Base-by-base conservation (phyloP, 2,888 invertebrate species). In the Synanthedon andrenaeformis region DNA sequence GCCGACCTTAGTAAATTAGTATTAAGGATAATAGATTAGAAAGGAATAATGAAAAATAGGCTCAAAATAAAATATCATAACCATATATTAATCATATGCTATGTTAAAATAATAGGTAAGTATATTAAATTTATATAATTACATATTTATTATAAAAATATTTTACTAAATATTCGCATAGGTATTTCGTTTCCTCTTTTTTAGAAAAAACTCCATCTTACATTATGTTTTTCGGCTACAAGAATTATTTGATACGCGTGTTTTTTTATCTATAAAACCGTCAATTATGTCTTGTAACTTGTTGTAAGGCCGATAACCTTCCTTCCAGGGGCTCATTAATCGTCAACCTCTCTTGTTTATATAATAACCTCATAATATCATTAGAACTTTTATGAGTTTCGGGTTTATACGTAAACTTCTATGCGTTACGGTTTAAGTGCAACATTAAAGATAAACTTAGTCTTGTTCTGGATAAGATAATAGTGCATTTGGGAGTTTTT, bases 381-480 rank as follows among this genome's bases (percentile, higher is more conserved):
- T 75, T 73, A 72, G 60, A 58, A 55, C 55, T 66, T 77, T 76
- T 74, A 76, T 69, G 59, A 61, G 56, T 54, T 64, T 62, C 58
- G 61, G 62, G 60, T 66, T 73, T 67, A 72, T 72, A 77, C 68
- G 71, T 72, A 77, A 76, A 74, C 59, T 61, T 62, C 63, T 64
- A 64, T 66, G 63, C 65, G 64, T 59, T 62, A 60, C 61, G 56
- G 57, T 61, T 67, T 67, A 70, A 72, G 66, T 72, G 70, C 70
- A 62, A 68, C 70, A 63, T 75, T 72, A 73, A 66, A 67, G 64
- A 65, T 65, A 56, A 56, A 53, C 58, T 60, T 61, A 58, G 54
- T 59, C 60, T 65, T 66, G 73, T 74, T 66, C 61, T 54, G 60
- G 74, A 74, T 76, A 69, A 79, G 76, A 79, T 79, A 73, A 57